phyloP scores from a whole-genome alignment of 2,797 vertebrate species.

The Acomys russatus region DNA sequence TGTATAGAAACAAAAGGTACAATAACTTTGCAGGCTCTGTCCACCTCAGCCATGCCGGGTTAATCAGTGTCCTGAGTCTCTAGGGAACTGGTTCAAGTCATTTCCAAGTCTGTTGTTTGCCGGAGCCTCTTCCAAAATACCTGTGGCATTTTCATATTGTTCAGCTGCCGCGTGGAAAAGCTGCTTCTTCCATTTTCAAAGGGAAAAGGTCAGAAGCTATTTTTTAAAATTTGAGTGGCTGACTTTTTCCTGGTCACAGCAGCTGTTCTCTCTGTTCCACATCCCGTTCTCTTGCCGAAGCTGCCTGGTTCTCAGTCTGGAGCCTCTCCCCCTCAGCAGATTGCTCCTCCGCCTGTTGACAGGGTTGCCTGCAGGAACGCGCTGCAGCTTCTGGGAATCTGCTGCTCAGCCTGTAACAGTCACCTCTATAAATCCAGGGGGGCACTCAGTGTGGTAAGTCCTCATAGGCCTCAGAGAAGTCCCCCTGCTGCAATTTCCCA shows the following conservation, averaged over 20 bases:
- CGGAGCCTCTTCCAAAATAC: slow-evolving; percentile 26
- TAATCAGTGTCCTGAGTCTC: background rate
- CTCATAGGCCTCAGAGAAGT: slow-evolving; percentile 77
- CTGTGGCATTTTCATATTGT: slow-evolving; percentile 33
- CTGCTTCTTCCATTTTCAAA: slow-evolving; percentile 30
- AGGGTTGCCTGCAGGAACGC: background rate
- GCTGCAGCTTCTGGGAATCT: slow-evolving; percentile 40
- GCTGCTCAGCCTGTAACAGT: slow-evolving; percentile 41
- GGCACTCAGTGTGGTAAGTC: slow-evolving; percentile 67
- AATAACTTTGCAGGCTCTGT: slow-evolving; percentile 40
- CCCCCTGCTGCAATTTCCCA: slow-evolving; percentile 77
- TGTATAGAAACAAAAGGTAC: slow-evolving; percentile 52
- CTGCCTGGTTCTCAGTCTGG: slow-evolving; percentile 88
- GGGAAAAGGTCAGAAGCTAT: slow-evolving; percentile 44
- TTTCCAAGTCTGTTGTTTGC: slow-evolving; percentile 45
- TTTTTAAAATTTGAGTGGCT: slow-evolving; percentile 73
- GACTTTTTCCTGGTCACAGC: background rate
- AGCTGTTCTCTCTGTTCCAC: slow-evolving; percentile 17
- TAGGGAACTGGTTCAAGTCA: slow-evolving; percentile 18
- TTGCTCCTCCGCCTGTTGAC: slow-evolving; percentile 87
- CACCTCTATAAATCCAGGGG: slow-evolving; percentile 75
- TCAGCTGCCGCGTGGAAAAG: background rate
- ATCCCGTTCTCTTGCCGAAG: slow-evolving; percentile 86
- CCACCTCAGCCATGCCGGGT: slow-evolving; percentile 27
- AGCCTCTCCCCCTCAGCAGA: slow-evolving; percentile 90